Base-by-base conservation (phyloP, 2,888 invertebrate genomes). In the Thecophora atra region DNA sequence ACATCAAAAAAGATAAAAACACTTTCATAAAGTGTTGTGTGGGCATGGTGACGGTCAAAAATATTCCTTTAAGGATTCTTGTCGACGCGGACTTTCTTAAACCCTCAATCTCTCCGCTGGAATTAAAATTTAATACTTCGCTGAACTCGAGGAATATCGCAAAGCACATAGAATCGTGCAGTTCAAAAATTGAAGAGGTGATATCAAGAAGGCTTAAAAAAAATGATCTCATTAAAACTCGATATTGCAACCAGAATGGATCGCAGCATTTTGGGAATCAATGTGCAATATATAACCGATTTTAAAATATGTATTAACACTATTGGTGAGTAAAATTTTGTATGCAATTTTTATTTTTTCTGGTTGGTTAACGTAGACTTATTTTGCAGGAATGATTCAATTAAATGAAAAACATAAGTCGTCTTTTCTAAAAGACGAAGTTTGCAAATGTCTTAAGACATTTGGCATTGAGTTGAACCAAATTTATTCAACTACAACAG, bases 251-350 rank as follows among this genome's bases (percentile, higher is more conserved):
- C 30, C 8, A 30, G 30, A 30, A 62, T 47, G 24, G 73, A 70
- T 6, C 70, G 69, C 58, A 65, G 67, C 2, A 47, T 76, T 56
- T 51, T 72, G 28, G 71, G 66, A 19, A 58, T 76, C 28, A 73
- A 71, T 62, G 44, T 71, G 21, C 73, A 74, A 70, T 76, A 73
- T 44, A 71, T 73, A 24, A 52, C 63, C 17, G 70, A 73, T 37
- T 73, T 63, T 30, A 73, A 74, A 69, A 72, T 75, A 30, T n/a
- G 54, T n/a, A 26, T 70, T 17, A 71, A 75, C 24, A 72, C 73
- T 8, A 44, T 71, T 13, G 71, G 71, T 71, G 56, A 54, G 65
- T 24, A 44, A 51, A 47, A 47, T 28, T 66, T 51, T 17, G 4
- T 8, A 6, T 30, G 4, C 8, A 30, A 6, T 30, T 30, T 30